These are phyloP conservation scores for Ctenomys sociabilis DNA, from an alignment of 2,113 vertebrate species.

Conservation along the genomic window DNA sequence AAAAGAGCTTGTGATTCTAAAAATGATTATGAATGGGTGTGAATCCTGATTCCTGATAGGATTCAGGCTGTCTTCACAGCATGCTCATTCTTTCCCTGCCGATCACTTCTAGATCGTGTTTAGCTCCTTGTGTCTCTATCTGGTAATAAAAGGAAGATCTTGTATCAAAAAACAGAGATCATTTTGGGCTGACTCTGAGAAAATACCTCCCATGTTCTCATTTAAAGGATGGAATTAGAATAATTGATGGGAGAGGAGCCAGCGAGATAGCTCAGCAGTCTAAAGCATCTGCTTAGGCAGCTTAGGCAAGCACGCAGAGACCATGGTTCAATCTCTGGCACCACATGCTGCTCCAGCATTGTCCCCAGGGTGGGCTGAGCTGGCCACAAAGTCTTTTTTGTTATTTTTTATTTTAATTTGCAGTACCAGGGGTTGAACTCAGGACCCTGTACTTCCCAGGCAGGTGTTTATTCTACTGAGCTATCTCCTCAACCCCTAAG, in stretches of 20 bases:
- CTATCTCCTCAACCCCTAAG: too few species aligned
- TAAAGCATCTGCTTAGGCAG: too few species aligned
- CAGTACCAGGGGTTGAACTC: too few species aligned
- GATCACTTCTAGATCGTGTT: conserved; percentile 5
- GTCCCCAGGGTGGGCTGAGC: too few species aligned
- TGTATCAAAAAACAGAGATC: not conserved
- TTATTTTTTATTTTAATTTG: too few species aligned
- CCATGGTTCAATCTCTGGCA: too few species aligned
- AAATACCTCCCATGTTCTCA: not conserved
- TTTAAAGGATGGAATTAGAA: conserved; percentile 32
- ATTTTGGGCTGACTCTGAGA: not conserved
- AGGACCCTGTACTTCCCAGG: too few species aligned
- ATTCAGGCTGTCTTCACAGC: not conserved
- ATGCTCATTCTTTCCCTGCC: not conserved
- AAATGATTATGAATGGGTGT: not conserved
- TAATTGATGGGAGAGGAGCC: not conserved
- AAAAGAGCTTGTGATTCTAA: not conserved
- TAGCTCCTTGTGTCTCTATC: not conserved
- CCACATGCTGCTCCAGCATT: too few species aligned
- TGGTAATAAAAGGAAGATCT: not conserved
- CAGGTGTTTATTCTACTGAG: too few species aligned
- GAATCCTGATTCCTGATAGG: not conserved
- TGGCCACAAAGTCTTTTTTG: too few species aligned
- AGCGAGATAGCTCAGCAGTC: too few species aligned
- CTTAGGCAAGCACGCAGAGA: too few species aligned